phyloP scores from a whole-genome alignment of 2,888 invertebrate species.

The Cancer borealis region DNA sequence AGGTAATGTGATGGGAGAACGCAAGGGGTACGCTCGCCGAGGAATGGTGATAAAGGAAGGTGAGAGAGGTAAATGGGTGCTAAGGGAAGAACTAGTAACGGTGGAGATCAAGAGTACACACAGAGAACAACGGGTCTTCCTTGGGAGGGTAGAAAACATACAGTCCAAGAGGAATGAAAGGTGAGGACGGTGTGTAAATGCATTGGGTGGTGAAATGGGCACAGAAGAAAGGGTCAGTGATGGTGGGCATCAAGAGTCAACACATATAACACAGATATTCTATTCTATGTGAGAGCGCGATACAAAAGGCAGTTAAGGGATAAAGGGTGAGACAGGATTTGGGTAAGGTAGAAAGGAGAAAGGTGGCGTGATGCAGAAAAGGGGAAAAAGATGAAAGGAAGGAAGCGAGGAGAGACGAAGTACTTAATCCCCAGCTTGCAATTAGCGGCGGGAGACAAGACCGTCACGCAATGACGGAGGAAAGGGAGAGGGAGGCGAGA shows the following conservation, averaged over 20 bases:
- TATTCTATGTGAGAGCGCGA: not conserved
- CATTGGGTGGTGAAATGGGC: not conserved
- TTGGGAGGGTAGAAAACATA: not conserved
- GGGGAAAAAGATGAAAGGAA: not conserved
- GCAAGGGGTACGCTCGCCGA: not conserved
- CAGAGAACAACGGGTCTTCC: not conserved
- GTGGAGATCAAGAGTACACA: not conserved
- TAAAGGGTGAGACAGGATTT: not conserved
- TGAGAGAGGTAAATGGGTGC: not conserved
- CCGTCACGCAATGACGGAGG: not conserved
- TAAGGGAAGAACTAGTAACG: not conserved
- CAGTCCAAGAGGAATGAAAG: not conserved
- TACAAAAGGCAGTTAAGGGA: not conserved
- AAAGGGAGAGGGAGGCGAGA: not conserved
- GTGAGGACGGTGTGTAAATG: not conserved
- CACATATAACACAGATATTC: not conserved
- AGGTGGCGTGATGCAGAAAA: not conserved
- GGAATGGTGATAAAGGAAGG: not conserved
- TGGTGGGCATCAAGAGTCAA: not conserved
- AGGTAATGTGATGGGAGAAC: slow-evolving; percentile 4
- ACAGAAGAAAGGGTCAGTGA: not conserved
- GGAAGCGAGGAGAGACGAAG: not conserved
- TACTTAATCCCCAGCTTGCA: not conserved
- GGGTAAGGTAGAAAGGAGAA: not conserved
- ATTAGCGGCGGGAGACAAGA: not conserved